Percentiles rank a stretch among this genome's conserved stretches.
These are phyloP conservation scores for Antennarius striatus DNA, from an alignment of 2,113 vertebrate species.

Conservation along the genomic window DNA sequence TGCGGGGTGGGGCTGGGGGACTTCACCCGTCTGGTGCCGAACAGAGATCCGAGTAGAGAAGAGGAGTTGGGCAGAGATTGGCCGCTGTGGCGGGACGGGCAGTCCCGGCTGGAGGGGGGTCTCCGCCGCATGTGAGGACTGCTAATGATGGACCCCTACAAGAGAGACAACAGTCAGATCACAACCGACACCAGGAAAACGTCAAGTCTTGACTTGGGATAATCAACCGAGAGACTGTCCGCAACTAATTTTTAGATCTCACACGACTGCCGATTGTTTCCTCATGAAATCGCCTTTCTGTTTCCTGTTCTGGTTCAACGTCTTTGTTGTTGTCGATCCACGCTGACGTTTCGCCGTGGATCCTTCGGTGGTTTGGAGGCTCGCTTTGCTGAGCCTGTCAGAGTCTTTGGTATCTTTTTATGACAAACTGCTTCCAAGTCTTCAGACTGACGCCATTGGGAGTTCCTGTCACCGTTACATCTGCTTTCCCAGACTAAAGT, in stretches of 20 bases:
- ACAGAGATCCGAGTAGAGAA: conserved; percentile 93
- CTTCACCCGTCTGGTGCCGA: conserved; percentile 89
- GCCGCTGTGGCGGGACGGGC: conserved; percentile 91
- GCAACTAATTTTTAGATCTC: conserved; percentile 16
- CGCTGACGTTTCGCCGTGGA: conserved; percentile 21
- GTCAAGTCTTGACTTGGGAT: neutral
- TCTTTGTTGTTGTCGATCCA: conserved; percentile 29
- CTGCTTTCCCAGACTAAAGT: conserved; percentile 7
- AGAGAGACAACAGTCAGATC: conserved; percentile 42
- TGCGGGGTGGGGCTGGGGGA: conserved; percentile 76
- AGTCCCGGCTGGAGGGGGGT: conserved; percentile 90
- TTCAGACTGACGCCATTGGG: conserved; percentile 3
- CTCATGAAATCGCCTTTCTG: conserved; percentile 26
- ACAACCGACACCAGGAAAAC: neutral
- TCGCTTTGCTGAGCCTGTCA: conserved; percentile 18
- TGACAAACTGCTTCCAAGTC: too few species aligned
- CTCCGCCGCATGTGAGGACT: conserved; percentile 93
- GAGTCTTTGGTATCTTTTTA: neutral
- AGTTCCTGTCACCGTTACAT: conserved; percentile 8
- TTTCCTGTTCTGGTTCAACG: conserved; percentile 32
- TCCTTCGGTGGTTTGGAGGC: conserved; percentile 23
- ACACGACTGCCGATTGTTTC: conserved; percentile 5
- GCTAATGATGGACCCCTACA: conserved; percentile 99
- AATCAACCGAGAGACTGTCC: neutral
- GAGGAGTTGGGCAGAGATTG: conserved; percentile 91